Evolutionary conservation across 1,140 invertebrate species (phyloP).

Genomic region (Platyscapa corneri): DNA sequence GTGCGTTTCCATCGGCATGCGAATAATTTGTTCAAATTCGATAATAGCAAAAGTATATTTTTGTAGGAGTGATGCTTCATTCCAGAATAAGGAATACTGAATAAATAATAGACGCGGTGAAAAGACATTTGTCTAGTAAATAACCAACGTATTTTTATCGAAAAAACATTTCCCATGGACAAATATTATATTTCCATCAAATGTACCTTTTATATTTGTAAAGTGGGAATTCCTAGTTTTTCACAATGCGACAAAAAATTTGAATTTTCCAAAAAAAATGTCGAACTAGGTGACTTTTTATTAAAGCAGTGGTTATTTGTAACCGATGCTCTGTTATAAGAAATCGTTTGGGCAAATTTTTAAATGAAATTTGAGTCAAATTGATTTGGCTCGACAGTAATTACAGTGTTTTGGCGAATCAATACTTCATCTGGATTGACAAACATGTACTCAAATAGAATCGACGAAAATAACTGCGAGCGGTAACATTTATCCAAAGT

Average conservation of each 20-base stretch:
- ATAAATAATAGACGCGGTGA: background rate
- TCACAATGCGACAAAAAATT: no score
- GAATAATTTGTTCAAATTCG: background rate
- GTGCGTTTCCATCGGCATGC: background rate
- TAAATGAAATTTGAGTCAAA: no score
- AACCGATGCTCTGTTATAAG: no score
- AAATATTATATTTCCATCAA: background rate
- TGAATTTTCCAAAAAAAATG: no score
- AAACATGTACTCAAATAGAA: background rate
- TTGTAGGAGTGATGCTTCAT: background rate
- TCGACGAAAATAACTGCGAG: background rate
- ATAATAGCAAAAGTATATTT: constrained; percentile 10
- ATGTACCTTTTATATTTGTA: no score
- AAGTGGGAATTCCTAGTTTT: no score
- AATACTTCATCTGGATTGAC: background rate
- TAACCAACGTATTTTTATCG: background rate
- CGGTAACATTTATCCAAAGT: background rate
- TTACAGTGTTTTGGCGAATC: background rate
- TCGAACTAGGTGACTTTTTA: no score
- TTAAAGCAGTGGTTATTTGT: no score
- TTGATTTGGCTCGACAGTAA: background rate
- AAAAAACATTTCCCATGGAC: background rate
- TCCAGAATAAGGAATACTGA: background rate
- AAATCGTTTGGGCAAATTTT: no score
- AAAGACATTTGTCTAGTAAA: background rate